These are phyloP conservation scores for Leptopilina clavipes DNA, from an alignment of 1,140 invertebrate genomes.

Conservation along the genomic window DNA sequence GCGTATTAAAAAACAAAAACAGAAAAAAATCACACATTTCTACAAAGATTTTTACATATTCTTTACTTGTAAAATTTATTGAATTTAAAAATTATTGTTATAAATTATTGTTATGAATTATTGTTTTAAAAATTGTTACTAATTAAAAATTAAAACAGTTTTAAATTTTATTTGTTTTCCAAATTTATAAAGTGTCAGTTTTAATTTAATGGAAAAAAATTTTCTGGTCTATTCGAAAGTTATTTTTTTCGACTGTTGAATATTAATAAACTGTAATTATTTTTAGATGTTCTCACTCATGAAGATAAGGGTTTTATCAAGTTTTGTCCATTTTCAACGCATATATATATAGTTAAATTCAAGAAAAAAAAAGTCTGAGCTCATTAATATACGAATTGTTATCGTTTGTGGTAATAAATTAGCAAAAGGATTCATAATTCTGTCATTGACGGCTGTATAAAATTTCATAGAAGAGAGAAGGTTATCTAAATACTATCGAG, in stretches of 20 bases:
- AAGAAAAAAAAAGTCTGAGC: neutral
- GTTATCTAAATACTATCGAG: conserved; percentile 19
- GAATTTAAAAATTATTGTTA: no score
- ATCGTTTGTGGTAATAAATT: conserved; percentile 19
- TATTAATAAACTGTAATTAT: conserved; percentile 8
- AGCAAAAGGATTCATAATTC: neutral
- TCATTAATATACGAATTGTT: conserved; percentile 14
- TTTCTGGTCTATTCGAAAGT: neutral
- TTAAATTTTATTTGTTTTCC: neutral
- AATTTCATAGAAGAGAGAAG: conserved; percentile 8
- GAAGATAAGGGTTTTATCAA: conserved; percentile 22
- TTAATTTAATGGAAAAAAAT: neutral
- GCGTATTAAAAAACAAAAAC: neutral
- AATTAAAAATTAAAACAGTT: no score
- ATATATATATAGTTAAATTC: neutral
- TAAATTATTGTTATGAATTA: no score
- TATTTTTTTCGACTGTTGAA: neutral
- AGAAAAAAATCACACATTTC: neutral
- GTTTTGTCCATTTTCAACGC: neutral
- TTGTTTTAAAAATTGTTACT: no score
- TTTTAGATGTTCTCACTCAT: neutral
- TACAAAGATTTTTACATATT: no score
- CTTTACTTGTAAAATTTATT: no score
- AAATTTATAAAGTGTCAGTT: no score
- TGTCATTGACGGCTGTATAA: conserved; percentile 2